These are phyloP conservation scores for Sebastes cheni DNA, from an alignment of 2,797 vertebrate genomes.

Conservation along the genomic window DNA sequence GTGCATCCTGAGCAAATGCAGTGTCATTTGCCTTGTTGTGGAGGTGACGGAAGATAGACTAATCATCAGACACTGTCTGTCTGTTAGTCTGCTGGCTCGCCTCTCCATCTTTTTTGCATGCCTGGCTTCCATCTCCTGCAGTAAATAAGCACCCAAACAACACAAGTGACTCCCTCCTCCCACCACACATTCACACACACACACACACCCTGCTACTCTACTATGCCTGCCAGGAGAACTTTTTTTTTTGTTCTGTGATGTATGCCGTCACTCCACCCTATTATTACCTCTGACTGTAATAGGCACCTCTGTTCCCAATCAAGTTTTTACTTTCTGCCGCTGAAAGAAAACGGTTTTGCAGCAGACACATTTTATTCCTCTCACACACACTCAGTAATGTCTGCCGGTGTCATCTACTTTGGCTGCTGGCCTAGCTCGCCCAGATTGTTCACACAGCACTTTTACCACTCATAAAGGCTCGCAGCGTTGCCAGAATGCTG, in stretches of 20 bases:
- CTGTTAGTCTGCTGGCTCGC: conserved; percentile 21
- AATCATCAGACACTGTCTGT: conserved; percentile 34
- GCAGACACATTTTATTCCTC: conserved; percentile 55
- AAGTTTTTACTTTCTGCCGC: conserved; percentile 70
- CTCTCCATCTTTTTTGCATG: conserved; percentile 45
- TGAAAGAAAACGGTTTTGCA: conserved; percentile 68
- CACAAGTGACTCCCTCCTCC: conserved; percentile 12
- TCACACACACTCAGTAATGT: conserved; percentile 46
- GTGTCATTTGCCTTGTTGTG: conserved; percentile 5
- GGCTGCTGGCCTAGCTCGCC: conserved; percentile 54
- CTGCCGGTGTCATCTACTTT: conserved; percentile 55
- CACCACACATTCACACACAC: conserved; percentile 12
- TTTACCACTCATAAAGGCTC: conserved; percentile 50
- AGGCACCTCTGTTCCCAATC: conserved; percentile 74
- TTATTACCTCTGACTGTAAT: conserved; percentile 79
- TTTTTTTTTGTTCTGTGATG: conserved; percentile 62
- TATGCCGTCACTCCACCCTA: conserved; percentile 61
- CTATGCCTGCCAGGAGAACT: conserved; percentile 54
- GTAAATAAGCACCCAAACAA: conserved; percentile 68
- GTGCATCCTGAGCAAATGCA: conserved; percentile 17
- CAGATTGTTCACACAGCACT: conserved; percentile 65
- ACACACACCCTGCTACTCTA: conserved; percentile 9
- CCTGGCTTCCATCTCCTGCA: conserved; percentile 37
- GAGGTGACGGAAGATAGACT: conserved; percentile 28
- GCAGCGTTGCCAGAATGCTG: conserved; percentile 36